Evolutionary conservation across 2,888 invertebrate species (phyloP), one percentile per base, ranked within the genome.

Genomic region (Nemotelus nigrinus): DNA sequence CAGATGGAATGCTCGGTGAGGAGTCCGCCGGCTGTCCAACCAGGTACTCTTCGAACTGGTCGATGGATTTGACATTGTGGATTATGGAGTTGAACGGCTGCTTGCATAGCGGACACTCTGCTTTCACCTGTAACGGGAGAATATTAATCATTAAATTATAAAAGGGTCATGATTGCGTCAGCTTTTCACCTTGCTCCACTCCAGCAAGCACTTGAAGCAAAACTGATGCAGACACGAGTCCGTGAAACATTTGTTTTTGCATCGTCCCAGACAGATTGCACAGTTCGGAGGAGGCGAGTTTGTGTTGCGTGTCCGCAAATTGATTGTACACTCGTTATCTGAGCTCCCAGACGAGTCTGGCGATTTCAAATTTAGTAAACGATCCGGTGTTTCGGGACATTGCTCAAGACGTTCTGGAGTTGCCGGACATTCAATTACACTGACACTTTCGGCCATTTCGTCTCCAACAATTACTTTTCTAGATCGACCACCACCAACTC

Each of bases 51-150:
- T 98, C 97, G 87, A 95, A 97, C 82, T 96, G 95, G 80, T 93
- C 91, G 84, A 93, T 93, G 0, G 96, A 94, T 81, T 93, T 91
- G 3, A 97, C 94, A 90, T 96, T 97, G 87, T 97, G 96, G 79
- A 97, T 95, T 78, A 98, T 98, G 5, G 94, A 93, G 82, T 93
- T 94, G 86, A 98, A 98, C 3, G 92, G 90, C 85, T 96, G 95
- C 85, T 98, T 98, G 87, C 98, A 98, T 0, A 98, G 88, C 0
- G 98, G 98, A 86, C 97, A 97, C 84, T 94, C 96, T 0, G 96
- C 92, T 88, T 97, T 97, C 10, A 97, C 94, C 93, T 94, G 85
- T 4, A 74, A 63, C 50, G 43, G 10, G 8, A 39, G 3, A 1
- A 39, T 39, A 41, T 39, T 41, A 43, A 7, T 63, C 63, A 5